phyloP scores from a whole-genome alignment of 2,113 vertebrate genomes.

The Orientallactaga bullata region DNA sequence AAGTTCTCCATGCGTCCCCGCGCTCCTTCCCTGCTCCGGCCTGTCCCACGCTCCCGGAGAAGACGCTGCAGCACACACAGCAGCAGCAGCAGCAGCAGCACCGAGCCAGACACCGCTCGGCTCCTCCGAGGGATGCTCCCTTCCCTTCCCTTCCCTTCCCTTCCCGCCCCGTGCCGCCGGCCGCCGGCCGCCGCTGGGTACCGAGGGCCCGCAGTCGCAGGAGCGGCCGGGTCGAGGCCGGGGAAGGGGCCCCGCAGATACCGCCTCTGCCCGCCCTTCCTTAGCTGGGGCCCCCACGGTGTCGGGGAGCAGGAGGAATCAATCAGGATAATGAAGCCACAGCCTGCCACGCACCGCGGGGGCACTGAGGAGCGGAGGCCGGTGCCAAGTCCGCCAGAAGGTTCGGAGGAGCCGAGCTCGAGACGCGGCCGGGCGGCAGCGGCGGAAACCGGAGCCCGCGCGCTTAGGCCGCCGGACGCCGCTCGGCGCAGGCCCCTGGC shows the following conservation, averaged over 20 bases:
- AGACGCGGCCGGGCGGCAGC: conserved; percentile 49
- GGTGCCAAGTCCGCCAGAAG: conserved; percentile 86
- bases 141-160: neutral
- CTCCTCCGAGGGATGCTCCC: neutral
- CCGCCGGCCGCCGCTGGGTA: neutral
- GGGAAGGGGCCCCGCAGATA: conserved; percentile 63
- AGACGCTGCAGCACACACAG: conserved; percentile 2
- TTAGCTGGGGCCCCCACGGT: conserved; percentile 78
- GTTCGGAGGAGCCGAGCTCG: conserved; percentile 80
- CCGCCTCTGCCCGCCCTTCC: conserved; percentile 64
- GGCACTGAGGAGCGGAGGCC: conserved; percentile 78
- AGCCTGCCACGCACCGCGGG: conserved; percentile 83
- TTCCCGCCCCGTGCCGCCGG: neutral
- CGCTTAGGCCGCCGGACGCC: conserved; percentile 33
- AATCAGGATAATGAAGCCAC: conserved; percentile 87
- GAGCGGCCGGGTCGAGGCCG: neutral
- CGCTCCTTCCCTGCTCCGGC: neutral
- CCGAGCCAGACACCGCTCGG: neutral
- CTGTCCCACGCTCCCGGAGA: neutral
- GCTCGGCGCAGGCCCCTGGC: conserved; percentile 74
- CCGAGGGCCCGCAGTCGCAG: neutral
- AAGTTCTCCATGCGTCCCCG: neutral
- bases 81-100: neutral
- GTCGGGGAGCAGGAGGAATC: conserved; percentile 86
- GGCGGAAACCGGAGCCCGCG: neutral